Conservation (phyloP, 1,140 invertebrate genomes). For the Panagrolaimus sp. region DNA sequence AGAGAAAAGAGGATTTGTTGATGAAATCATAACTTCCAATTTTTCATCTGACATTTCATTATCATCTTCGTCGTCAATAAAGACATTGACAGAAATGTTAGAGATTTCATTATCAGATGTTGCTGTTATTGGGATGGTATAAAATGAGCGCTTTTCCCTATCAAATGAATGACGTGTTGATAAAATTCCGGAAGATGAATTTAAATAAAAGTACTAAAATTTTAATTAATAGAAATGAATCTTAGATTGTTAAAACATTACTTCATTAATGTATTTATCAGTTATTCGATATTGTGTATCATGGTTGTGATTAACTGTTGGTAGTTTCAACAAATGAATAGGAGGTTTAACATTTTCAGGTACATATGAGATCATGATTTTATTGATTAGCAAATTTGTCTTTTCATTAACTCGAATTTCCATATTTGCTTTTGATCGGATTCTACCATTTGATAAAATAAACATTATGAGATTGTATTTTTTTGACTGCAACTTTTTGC, state of each 20-base stretch:
- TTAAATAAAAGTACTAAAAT: not conserved
- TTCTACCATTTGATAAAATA: not conserved
- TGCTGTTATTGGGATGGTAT: not conserved
- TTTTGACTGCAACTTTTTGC: not conserved
- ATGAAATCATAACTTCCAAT: not conserved
- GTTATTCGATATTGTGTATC: not conserved
- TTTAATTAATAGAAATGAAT: not conserved
- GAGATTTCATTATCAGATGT: not conserved
- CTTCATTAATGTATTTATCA: not conserved
- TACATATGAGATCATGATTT: not conserved
- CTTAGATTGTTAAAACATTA: not conserved
- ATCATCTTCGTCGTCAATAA: slow-evolving; percentile 1
- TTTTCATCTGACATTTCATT: not conserved
- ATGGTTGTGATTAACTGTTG: not conserved
- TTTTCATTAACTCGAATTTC: too few relatives aligned
- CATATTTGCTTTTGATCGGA: not conserved
- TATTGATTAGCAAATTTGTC: too few relatives aligned
- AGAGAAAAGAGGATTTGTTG: not conserved
- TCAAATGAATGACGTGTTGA: not conserved
- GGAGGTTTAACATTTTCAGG: not conserved
- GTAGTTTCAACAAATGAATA: not conserved
- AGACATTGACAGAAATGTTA: not conserved
- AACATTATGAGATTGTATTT: not conserved
- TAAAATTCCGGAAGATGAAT: not conserved
- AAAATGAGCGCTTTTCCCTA: not conserved